Base-by-base conservation (phyloP, 2,888 invertebrate genomes). In the Acholoe squamosa region DNA sequence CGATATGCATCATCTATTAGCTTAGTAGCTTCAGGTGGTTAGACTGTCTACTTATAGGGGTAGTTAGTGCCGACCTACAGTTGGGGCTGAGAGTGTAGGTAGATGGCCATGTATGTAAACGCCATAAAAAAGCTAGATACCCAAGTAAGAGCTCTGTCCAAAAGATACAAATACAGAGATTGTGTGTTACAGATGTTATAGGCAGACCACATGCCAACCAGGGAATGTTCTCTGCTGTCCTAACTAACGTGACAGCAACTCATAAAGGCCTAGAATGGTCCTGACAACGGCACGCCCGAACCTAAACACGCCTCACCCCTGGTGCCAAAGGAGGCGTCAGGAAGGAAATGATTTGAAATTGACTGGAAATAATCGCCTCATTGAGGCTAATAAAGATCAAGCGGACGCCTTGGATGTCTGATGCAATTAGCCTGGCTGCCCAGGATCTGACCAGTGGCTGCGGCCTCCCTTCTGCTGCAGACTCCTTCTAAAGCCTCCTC, bases 301-400 rank as follows among this genome's bases (percentile, higher is more conserved):
- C n/a, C 25, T 71, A 28, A n/a, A 71, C 28, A 28, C 14, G 28
- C 71, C 80, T 34, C 34, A 43, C 22, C 34, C 34, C 80, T 34
- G 76, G 80, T 80, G 80, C 34, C 80, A 80, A 43, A 22, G 80
- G 43, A 80, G 34, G 34, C 25, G 80, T 71, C 71, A 71, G 71
- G 71, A 43, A 80, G 80, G 80, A 80, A 80, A 34, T 80, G 14
- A 43, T 43, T 80, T 16, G 80, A 80, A 80, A 80, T 80, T 80
- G 80, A 80, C 80, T 80, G 80, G 80, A 80, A 80, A 80, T 80
- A 80, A 80, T 80, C 80, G 80, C 80, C 80, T 80, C 80, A 80
- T 80, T 80, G 80, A 80, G 80, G 34, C 80, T 80, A 33, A 80
- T 80, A 43, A 33, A 43, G 80, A 80, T 80, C 80, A 43, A 28